Evolutionary conservation across 2,797 vertebrate species (phyloP).

Genomic region (Bovichtus diacanthus): DNA sequence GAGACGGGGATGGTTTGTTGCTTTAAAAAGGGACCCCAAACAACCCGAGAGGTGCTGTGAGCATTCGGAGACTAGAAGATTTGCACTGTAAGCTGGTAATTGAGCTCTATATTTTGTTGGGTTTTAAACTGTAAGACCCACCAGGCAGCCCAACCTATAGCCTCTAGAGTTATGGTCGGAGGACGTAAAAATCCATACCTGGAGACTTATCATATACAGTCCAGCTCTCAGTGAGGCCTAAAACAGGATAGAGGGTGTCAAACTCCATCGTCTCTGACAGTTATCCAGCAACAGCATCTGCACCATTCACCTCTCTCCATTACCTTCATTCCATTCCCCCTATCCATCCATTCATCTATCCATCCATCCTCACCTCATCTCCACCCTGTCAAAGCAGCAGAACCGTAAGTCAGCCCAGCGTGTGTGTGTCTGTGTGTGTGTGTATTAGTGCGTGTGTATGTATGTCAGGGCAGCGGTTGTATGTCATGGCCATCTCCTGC

Average conservation of each 20-base stretch:
- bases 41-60: conserved; percentile 21
- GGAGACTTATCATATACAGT: conserved; percentile 58
- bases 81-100: conserved; percentile 53
- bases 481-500: conserved; percentile 69
- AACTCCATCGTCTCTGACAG: conserved; percentile 45
- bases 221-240: conserved; percentile 29
- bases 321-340: conserved; percentile 57
- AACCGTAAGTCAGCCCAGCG: conserved; percentile 56
- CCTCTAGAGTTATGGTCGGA: conserved; percentile 46
- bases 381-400: conserved; percentile 69
- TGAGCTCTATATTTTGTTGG: conserved; percentile 55
- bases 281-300: conserved; percentile 60
- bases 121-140: conserved; percentile 49
- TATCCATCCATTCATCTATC: conserved; percentile 55
- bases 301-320: conserved; percentile 68
- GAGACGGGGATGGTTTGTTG: conserved; percentile 9
- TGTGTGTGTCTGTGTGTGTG: conserved; percentile 15
- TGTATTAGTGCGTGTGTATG: conserved; percentile 27
- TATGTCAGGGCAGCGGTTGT: conserved; percentile 53
- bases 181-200: conserved; percentile 62
- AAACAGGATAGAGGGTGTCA: conserved; percentile 29
- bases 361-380: conserved; percentile 77
- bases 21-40: conserved; percentile 30
- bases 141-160: conserved; percentile 13
- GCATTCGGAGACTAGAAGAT: conserved; percentile 39